phyloP scores from a whole-genome alignment of 1,140 invertebrate species.

The Drosophila oshimai region DNA sequence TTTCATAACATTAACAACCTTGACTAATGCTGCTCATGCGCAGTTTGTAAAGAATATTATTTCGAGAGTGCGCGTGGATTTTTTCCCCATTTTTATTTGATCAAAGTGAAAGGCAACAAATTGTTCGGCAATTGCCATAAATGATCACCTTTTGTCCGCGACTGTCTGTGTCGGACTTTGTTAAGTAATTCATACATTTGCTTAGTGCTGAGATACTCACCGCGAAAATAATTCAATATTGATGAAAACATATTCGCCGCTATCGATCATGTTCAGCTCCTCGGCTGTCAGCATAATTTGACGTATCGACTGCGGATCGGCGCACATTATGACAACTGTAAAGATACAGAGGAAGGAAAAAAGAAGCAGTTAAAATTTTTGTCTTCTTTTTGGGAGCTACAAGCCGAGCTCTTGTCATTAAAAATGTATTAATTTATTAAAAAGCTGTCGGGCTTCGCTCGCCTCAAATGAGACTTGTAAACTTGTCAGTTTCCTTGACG shows the following conservation, averaged over 20 bases:
- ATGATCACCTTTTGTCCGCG: conserved; percentile 45
- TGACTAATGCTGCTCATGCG: conserved; percentile 63
- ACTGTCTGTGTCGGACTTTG: conserved; percentile 13
- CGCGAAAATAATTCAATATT: conserved; percentile 98
- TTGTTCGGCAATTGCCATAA: conserved; percentile 63
- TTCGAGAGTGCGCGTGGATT: conserved; percentile 57
- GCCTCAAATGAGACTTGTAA: conserved; percentile 23
- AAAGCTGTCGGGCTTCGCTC: conserved; percentile 29
- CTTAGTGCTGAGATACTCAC: conserved; percentile 85
- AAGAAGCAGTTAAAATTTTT: conserved; percentile 15
- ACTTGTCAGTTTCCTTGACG: conserved; percentile 60
- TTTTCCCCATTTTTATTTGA: conserved; percentile 26
- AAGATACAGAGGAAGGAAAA: conserved; percentile 58
- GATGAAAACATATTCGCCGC: conserved; percentile 99
- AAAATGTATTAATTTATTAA: conserved; percentile 70
- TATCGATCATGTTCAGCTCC: conserved; percentile 95
- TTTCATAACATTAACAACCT: conserved; percentile 71
- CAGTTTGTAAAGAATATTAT: conserved; percentile 71
- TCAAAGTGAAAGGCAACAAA: conserved; percentile 72
- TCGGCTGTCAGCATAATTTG: conserved; percentile 95
- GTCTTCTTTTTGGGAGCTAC: conserved; percentile 17
- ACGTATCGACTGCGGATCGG: conserved; percentile 92
- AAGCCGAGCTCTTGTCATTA: conserved; percentile 53
- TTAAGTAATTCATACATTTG: conserved; percentile 38
- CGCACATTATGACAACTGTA: conserved; percentile 97